Conservation (phyloP, 2,888 invertebrate genomes). For the Dioctria rufipes region DNA sequence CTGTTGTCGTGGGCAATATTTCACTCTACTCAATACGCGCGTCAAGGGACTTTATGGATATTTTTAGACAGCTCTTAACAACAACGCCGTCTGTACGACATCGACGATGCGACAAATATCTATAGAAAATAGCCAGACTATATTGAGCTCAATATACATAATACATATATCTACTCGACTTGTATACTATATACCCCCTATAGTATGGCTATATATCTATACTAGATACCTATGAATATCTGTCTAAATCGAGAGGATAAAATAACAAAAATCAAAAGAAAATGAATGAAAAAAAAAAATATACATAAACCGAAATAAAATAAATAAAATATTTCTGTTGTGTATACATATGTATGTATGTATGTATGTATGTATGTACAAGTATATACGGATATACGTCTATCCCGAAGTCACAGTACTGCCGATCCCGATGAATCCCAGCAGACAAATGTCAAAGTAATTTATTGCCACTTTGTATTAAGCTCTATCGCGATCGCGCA, state of each 20-base stretch:
- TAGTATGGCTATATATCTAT: neutral
- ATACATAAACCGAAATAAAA: conserved; percentile 19
- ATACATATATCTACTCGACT: neutral
- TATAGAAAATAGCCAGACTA: conserved; percentile 34
- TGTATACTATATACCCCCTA: neutral
- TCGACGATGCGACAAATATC: conserved; percentile 44
- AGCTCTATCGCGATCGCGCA: conserved; percentile 32
- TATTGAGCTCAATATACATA: conserved; percentile 29
- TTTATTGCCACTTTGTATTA: conserved; percentile 55
- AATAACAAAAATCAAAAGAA: conserved; percentile 49
- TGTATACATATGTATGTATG: conserved; percentile 1
- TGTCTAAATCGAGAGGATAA: conserved; percentile 54
- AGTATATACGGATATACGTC: no score
- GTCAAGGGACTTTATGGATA: conserved; percentile 54
- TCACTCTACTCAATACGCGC: conserved; percentile 50
- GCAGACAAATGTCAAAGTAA: conserved; percentile 52
- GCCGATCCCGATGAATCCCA: neutral
- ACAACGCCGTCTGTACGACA: conserved; percentile 31
- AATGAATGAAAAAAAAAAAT: conserved; percentile 39
- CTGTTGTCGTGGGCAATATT: conserved; percentile 47
- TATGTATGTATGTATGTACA: no score
- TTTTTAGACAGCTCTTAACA: conserved; percentile 46
- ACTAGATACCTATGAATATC: conserved; percentile 49
- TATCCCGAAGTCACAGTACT: no score
- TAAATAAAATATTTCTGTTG: conserved; percentile 49